A percentile compares a stretch with the other conserved stretches of the same genome.
Evolutionary conservation across 2,797 vertebrate genomes (phyloP).

Genomic region (Sarcophilus harrisii): DNA sequence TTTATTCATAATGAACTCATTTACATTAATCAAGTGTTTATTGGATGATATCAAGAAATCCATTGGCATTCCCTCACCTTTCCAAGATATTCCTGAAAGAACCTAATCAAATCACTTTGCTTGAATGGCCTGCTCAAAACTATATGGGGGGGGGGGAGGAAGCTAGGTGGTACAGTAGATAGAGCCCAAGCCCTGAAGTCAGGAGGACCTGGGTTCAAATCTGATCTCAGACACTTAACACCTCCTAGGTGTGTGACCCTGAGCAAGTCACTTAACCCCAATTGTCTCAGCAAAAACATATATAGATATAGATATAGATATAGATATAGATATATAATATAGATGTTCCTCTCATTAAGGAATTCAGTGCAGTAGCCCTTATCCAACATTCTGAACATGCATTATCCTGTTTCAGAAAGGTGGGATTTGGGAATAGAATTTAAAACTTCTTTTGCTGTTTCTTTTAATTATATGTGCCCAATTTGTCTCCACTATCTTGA

Average conservation of each 20-base stretch:
- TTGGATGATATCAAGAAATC: constrained; percentile 77
- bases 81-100: constrained; percentile 49
- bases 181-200: no score
- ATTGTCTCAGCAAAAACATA: no score
- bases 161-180: no score
- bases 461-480: neutral
- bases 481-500: neutral
- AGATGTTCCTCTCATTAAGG: constrained; percentile 5
- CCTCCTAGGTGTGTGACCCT: no score
- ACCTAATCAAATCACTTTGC: constrained; percentile 52
- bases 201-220: no score
- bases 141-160: neutral
- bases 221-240: no score
- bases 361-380: constrained; percentile 7
- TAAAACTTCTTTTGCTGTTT: constrained; percentile 27
- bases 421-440: constrained; percentile 62
- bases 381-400: constrained; percentile 46
- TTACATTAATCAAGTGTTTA: constrained; percentile 82
- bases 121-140: constrained; percentile 16
- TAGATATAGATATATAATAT: neutral
- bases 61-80: constrained; percentile 43
- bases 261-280: no score
- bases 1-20: constrained; percentile 78
- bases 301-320: neutral
- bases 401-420: constrained; percentile 56